Conservation (phyloP, 2,797 vertebrate species). For the Spea hammondii region DNA sequence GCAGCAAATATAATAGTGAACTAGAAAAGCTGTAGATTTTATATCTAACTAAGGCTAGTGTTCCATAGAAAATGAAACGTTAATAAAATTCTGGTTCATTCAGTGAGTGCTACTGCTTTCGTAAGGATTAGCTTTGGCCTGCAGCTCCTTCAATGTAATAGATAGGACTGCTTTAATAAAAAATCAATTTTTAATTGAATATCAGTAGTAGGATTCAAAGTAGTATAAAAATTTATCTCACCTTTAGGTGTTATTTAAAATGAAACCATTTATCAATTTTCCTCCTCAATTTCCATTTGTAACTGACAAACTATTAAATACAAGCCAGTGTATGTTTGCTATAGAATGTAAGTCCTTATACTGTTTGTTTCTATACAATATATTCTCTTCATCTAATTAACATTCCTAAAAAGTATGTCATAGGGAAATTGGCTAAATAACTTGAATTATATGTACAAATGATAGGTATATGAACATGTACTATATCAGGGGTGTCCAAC, state of each 20-base stretch:
- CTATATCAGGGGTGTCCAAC: too few species aligned
- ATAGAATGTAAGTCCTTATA: neutral
- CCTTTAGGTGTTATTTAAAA: slow-evolving; percentile 45
- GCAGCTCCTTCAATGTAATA: slow-evolving; percentile 65
- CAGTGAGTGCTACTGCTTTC: slow-evolving; percentile 55
- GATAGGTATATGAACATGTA: too few species aligned
- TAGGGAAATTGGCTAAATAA: too few species aligned
- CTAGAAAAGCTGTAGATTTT: neutral
- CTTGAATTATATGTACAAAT: too few species aligned
- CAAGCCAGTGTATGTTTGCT: neutral
- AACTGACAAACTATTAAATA: neutral
- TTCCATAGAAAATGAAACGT: slow-evolving; percentile 28
- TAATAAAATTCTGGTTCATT: slow-evolving; percentile 61
- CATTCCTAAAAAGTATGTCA: too few species aligned
- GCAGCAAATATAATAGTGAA: neutral
- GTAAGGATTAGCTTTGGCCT: slow-evolving; percentile 59
- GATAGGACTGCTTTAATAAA: slow-evolving; percentile 59
- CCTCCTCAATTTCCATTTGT: slow-evolving; percentile 36
- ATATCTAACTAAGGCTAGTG: slow-evolving; percentile 10
- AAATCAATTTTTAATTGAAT: slow-evolving; percentile 58
- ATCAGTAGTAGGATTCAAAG: slow-evolving; percentile 42
- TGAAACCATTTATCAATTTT: slow-evolving; percentile 40
- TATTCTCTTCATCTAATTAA: too few species aligned
- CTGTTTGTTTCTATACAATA: too few species aligned
- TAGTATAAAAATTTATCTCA: slow-evolving; percentile 43